Conservation (phyloP, 2,113 vertebrate species). For the Syngnathus floridae region DNA sequence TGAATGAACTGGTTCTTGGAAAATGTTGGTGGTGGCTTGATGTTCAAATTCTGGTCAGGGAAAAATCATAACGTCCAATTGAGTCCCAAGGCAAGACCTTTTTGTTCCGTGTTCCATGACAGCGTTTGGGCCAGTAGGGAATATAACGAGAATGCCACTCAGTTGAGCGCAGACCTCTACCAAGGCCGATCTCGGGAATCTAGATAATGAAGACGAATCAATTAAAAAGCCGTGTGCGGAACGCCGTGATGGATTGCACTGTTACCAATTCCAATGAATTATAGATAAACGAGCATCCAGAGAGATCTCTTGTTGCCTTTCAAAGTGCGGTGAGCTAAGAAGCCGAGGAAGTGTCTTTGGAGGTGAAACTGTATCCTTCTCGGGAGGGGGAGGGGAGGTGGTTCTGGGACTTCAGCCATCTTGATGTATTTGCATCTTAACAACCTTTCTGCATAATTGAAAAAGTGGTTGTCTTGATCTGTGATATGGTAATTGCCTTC, state of each 20-base stretch:
- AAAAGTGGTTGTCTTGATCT: conserved; percentile 68
- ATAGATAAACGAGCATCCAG: conserved; percentile 28
- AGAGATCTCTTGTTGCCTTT: conserved; percentile 30
- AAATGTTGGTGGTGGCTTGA: too few species aligned
- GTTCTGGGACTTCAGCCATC: conserved; percentile 49
- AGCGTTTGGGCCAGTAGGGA: too few species aligned
- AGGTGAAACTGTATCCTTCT: conserved; percentile 59
- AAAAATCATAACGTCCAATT: too few species aligned
- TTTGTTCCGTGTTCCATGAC: too few species aligned
- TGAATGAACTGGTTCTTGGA: too few species aligned
- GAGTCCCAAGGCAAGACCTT: too few species aligned
- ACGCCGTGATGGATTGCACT: conserved; percentile 15
- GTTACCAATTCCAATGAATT: conserved; percentile 44
- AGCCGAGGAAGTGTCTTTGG: conserved; percentile 55
- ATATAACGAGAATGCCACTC: neutral
- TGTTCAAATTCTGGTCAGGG: too few species aligned
- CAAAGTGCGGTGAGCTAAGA: conserved; percentile 62
- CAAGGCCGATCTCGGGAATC: neutral
- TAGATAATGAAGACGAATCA: neutral
- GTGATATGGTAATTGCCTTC: conserved; percentile 65
- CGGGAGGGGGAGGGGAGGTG: conserved; percentile 2
- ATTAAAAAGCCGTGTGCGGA: neutral
- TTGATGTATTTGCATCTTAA: conserved; percentile 71
- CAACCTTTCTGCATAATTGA: conserved; percentile 69
- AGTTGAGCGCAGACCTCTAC: neutral